A percentile compares a stretch with the other conserved stretches of the same genome.
Conservation (phyloP, 2,888 invertebrate genomes). For the Yponomeuta cagnagella region DNA sequence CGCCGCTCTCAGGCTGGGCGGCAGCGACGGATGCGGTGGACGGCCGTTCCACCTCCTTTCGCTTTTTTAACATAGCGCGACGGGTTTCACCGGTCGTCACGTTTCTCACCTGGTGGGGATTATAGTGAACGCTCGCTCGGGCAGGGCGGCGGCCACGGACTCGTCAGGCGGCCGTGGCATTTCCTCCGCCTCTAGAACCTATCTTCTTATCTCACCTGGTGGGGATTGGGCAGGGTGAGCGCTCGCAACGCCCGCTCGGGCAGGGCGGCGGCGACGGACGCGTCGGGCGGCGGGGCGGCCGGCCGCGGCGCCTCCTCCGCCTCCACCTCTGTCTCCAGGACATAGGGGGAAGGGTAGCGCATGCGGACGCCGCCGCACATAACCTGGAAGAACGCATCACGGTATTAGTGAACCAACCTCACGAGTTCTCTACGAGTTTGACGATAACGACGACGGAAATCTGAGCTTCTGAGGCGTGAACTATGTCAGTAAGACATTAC, state of each 20-base stretch:
- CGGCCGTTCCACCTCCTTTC: constrained; percentile 52
- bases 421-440: too few species aligned
- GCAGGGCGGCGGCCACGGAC: neutral
- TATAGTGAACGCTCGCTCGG: neutral
- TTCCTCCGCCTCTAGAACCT: too few species aligned
- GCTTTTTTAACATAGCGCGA: constrained; percentile 94
- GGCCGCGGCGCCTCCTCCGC: constrained; percentile 61
- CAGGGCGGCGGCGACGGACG: constrained; percentile 29
- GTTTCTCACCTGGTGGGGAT: constrained; percentile 73
- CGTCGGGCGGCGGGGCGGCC: constrained; percentile 37
- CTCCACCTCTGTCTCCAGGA: constrained; percentile 92
- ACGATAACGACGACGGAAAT: too few species aligned
- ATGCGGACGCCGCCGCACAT: constrained; percentile 91
- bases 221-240: constrained; percentile 46
- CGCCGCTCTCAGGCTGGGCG: too few species aligned
- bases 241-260: constrained; percentile 42
- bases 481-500: too few species aligned
- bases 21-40: constrained; percentile 33
- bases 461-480: too few species aligned
- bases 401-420: neutral
- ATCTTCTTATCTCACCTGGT: neutral
- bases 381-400: constrained; percentile 58
- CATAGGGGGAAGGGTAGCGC: constrained; percentile 97
- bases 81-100: constrained; percentile 96
- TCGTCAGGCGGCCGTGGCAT: too few species aligned